Evolutionary conservation across 23 tunicate species (phyloP).

Genomic region (Ascidia mentula): DNA sequence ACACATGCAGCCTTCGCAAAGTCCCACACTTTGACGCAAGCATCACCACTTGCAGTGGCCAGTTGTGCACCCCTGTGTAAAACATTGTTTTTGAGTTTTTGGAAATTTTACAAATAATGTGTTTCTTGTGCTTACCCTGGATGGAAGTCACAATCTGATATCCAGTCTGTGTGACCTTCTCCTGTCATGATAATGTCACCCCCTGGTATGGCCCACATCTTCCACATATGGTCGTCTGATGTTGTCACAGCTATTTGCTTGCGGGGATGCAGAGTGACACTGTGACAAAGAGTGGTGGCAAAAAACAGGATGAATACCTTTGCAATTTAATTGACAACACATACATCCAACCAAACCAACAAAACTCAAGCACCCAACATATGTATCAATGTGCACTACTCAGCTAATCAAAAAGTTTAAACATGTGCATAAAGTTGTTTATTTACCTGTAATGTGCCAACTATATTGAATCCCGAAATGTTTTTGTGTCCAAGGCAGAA

Average conservation of each 20-base stretch:
- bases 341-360: too few species aligned
- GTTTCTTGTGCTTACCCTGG: conserved; percentile 34
- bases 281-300: too few species aligned
- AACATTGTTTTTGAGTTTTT: too few species aligned
- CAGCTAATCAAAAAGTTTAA: too few species aligned
- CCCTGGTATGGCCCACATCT: conserved; percentile 78
- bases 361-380: too few species aligned
- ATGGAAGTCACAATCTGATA: conserved; percentile 81
- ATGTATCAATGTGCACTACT: too few species aligned
- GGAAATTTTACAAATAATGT: neutral
- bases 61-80: conserved; percentile 83
- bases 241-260: conserved; percentile 90
- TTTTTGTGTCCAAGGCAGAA: too few species aligned
- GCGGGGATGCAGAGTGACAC: conserved; percentile 85
- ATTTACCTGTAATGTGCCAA: too few species aligned
- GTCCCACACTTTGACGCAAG: conserved; percentile 87
- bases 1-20: conserved; percentile 77
- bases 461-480: too few species aligned
- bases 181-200: conserved; percentile 94
- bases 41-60: conserved; percentile 89
- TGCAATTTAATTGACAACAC: too few species aligned
- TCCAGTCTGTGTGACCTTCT: conserved; percentile 96
- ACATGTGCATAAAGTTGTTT: too few species aligned
- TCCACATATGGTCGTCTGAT: conserved; percentile 90
- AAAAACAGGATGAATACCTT: too few species aligned